Conservation (phyloP, 2,888 invertebrate species). For the Xestia xanthographa region DNA sequence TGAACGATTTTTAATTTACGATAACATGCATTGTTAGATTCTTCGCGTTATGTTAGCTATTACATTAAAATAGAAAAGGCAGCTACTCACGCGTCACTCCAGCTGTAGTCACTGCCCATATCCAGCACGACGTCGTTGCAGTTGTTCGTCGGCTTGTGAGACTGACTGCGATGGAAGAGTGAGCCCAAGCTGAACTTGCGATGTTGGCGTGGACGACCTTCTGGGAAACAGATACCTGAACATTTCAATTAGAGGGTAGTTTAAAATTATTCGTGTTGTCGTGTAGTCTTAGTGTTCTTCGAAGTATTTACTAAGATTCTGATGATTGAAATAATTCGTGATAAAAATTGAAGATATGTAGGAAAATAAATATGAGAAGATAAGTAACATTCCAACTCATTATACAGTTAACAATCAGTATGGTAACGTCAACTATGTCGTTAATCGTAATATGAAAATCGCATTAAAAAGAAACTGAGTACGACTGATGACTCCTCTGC, state of each 20-base stretch:
- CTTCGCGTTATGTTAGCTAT: not conserved
- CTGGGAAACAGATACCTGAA: conserved; percentile 61
- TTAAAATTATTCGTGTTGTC: not conserved
- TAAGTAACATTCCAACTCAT: not conserved
- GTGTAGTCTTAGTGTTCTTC: conserved; percentile 3
- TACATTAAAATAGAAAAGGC: not conserved
- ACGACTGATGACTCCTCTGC: not conserved
- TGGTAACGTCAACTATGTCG: not conserved
- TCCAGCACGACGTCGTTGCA: conserved; percentile 86
- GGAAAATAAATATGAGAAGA: not conserved
- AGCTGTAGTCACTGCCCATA: conserved; percentile 87
- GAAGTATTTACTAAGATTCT: not conserved
- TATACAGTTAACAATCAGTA: not conserved
- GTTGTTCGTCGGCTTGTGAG: conserved; percentile 77
- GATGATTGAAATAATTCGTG: not conserved
- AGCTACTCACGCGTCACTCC: conserved; percentile 85
- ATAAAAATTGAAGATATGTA: not conserved
- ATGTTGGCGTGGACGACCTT: conserved; percentile 78
- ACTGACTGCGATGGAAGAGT: conserved; percentile 79
- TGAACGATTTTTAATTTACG: not conserved
- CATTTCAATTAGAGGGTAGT: conserved; percentile 20
- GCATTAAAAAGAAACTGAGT: not conserved
- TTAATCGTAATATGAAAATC: not conserved
- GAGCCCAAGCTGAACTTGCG: conserved; percentile 89
- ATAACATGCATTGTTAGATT: not conserved